These are phyloP conservation scores for Squalus acanthias DNA, from an alignment of 2,797 vertebrate genomes.

Conservation along the genomic window DNA sequence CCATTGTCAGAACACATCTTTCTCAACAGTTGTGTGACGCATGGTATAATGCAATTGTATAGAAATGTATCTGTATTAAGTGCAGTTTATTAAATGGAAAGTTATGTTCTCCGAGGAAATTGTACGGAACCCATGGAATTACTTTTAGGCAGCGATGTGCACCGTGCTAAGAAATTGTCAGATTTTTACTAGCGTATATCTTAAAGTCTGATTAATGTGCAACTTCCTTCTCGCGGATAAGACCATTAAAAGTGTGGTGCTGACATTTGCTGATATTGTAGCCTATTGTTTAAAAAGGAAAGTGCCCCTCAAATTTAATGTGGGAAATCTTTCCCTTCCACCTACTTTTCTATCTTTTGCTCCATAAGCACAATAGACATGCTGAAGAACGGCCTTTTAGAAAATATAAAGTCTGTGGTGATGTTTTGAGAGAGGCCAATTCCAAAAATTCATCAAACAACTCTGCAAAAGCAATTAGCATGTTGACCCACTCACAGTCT, in stretches of 20 bases:
- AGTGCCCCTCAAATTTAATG: background rate
- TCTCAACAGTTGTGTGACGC: conserved; percentile 29
- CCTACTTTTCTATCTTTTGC: background rate
- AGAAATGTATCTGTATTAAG: conserved; percentile 1
- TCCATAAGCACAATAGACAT: background rate
- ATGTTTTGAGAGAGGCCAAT: conserved; percentile 60
- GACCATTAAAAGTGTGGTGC: background rate
- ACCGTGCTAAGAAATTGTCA: conserved; percentile 34
- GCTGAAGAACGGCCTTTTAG: conserved; percentile 43
- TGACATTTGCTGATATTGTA: conserved; percentile 20
- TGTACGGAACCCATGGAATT: conserved; percentile 34
- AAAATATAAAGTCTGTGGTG: conserved; percentile 56
- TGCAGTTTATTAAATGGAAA: conserved; percentile 35
- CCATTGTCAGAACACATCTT: background rate
- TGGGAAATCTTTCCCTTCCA: conserved; percentile 16
- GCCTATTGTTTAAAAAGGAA: conserved; percentile 33
- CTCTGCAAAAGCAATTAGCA: conserved; percentile 70
- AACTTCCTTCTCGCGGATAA: conserved; percentile 24
- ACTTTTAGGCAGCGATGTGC: conserved; percentile 34
- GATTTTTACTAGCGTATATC: conserved; percentile 23
- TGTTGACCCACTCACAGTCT: conserved; percentile 61
- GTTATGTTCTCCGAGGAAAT: conserved; percentile 34
- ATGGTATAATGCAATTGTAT: background rate
- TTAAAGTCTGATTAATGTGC: conserved; percentile 7
- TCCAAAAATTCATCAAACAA: conserved; percentile 69